Base-by-base conservation (phyloP, 2,113 vertebrate genomes). In the Epinephelus moara region DNA sequence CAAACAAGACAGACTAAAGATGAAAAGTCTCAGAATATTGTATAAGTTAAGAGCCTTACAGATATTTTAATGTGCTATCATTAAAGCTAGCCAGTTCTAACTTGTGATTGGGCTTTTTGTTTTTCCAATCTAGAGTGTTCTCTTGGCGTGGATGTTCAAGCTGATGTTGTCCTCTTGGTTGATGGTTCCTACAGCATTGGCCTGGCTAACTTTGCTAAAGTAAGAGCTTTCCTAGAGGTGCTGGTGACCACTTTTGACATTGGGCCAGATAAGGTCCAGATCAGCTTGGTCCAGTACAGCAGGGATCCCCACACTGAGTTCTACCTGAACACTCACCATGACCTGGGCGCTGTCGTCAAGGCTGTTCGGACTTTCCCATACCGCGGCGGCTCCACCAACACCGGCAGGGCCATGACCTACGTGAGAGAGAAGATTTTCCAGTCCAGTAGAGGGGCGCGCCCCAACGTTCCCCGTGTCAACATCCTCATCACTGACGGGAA, bases 401-500 rank as follows among this genome's bases (percentile, higher is more conserved):
- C 98, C 3, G 98, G 98, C 87, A 96, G 96, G 93, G 98, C 98
- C 50, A 99, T 99, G 98, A 97, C 96, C 15, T 99, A 97, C 0
- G 98, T 99, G 70, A 96, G 97, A 80, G 97, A 99, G 81, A 98
- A 96, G 92, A 96, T 99, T 85, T 97, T 99, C 86, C 94, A 97
- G 88, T 68, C 93, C 33, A 89, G 42, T 92, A 96, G 94, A 78
- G 98, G 98, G 5, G 96, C 98, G 8, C 96, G 98, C 27, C 30
- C 92, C 63, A 96, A 98, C 2, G 97, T 99, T 2, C 98, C 98
- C 0, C 97, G 97, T 1, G 96, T 99, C 70, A 97, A 95, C 95
- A 98, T 99, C 94, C 97, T 99, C 80, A 98, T 99, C 93, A 99
- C 98, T 0, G 98, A 99, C 37, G 98, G 98, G n/a, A 99, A 99